phyloP scores from a whole-genome alignment of 2,113 vertebrate genomes.

The Toxotes chatareus region DNA sequence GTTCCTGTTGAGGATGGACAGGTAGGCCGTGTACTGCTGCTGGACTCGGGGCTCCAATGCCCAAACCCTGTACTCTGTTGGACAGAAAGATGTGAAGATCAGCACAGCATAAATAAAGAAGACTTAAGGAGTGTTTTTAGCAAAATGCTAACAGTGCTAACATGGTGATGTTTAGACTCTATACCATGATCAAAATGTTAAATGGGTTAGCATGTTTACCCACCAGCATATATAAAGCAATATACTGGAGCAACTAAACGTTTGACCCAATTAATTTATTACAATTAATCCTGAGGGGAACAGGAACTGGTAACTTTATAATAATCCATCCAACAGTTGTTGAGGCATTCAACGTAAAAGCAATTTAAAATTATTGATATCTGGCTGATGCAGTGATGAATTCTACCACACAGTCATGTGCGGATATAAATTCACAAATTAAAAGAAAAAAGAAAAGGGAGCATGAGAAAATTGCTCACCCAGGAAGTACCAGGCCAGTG shows the following conservation, averaged over 20 bases:
- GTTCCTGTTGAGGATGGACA: slow-evolving; percentile 79
- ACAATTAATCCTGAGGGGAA: neutral
- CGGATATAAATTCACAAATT: neutral
- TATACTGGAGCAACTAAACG: too few relatives aligned
- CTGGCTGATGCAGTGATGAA: too few relatives aligned
- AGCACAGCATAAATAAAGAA: neutral
- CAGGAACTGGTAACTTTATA: too few relatives aligned
- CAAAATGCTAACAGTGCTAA: neutral
- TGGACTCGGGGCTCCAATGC: slow-evolving; percentile 70
- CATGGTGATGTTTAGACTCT: neutral
- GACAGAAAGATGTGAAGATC: slow-evolving; percentile 2
- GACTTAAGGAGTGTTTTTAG: too few relatives aligned
- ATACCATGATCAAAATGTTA: too few relatives aligned
- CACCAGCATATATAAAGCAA: too few relatives aligned
- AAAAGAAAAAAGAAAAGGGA: neutral
- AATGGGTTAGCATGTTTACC: neutral
- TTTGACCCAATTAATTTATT: neutral
- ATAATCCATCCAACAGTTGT: too few relatives aligned
- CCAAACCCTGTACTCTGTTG: slow-evolving; percentile 81
- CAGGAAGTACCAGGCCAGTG: slow-evolving; percentile 81
- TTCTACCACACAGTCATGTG: too few relatives aligned
- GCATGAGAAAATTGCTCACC: slow-evolving; percentile 61
- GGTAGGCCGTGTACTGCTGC: slow-evolving; percentile 75
- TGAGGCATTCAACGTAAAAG: too few relatives aligned
- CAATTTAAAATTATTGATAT: too few relatives aligned